Evolutionary conservation across 2,113 vertebrate genomes (phyloP).

Genomic region (Redunca redunca): DNA sequence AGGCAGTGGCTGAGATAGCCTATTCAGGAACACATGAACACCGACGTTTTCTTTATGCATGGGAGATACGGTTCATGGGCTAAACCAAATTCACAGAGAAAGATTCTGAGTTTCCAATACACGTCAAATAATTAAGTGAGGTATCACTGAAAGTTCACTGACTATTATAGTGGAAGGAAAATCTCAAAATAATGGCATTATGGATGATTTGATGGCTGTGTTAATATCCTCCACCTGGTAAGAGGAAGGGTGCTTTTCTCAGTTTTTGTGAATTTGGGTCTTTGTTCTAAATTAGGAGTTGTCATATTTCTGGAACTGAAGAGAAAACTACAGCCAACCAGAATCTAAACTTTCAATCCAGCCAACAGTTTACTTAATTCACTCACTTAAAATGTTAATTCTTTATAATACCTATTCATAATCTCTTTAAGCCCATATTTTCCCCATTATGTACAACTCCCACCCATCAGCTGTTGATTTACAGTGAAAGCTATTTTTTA

Average conservation of each 20-base stretch:
- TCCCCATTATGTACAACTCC: not conserved
- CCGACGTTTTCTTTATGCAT: not conserved
- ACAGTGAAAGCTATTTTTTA: not conserved
- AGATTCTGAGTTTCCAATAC: not conserved
- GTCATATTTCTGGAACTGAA: not conserved
- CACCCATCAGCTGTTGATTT: not conserved
- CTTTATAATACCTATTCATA: not conserved
- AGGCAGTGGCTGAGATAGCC: not conserved
- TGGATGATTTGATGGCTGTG: not conserved
- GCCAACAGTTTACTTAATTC: slow-evolving; percentile 3
- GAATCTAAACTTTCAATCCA: not conserved
- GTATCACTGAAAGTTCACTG: not conserved
- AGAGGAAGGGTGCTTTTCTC: accelerated
- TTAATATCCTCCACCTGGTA: not conserved
- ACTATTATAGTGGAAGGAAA: not conserved
- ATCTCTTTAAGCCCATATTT: not conserved
- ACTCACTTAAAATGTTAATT: not conserved
- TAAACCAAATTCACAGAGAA: not conserved
- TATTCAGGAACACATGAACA: not conserved
- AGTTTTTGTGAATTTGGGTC: not conserved
- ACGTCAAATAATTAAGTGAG: not conserved
- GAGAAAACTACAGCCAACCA: not conserved
- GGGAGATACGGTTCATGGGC: not conserved
- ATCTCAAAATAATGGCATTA: not conserved
- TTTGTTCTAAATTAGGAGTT: not conserved